Base-by-base conservation (phyloP, 2,797 vertebrate species). In the Enteromius thamalakanensis region DNA sequence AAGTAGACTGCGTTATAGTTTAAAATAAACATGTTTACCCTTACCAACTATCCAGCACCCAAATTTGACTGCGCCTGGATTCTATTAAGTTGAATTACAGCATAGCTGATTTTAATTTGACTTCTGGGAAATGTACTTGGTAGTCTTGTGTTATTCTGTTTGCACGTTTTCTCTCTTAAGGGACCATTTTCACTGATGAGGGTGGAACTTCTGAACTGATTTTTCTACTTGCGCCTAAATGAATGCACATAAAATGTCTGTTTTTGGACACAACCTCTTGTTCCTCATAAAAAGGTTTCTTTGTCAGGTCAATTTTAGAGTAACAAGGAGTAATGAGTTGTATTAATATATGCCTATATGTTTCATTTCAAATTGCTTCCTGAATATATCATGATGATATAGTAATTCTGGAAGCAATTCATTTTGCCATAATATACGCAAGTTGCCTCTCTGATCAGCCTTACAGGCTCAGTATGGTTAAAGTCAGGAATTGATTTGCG, bases 91-190 rank as follows among this genome's bases (percentile, higher is more conserved):
- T 47, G 7, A 21, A 11, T 76, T 76, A 68, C 4, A 12, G 47
- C 72, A 45, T 42, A 32, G 55, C 49, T 82, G 72, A 58, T 68
- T 82, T 29, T 76, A 68, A 76, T 76, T 82, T 68, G 62, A 69
- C 62, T 26, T 55, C 49, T 76, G 72, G 72, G 72, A 76, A 82
- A 69, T 67, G 64, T 53, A 51, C 14, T 68, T 76, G 14, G 37
- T 32, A n/a, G 49, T 34, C 34, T 69, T 10, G 32, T 23, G 70
- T 76, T 65, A 75, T 82, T 76, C n/a, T 67, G 62, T 45, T 83
- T 68, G 34, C 23, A 58, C 81, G n/a, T 34, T 69, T 76, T 68
- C 23, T 76, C 21, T 77, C 49, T 77, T 69, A 34, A 23, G 64
- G 74, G 64, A 34, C 34, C 37, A 34, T 32, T 83, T 76, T 58